Conservation (phyloP, 2,797 vertebrate genomes). For the Catamblyrhynchus diadema region DNA sequence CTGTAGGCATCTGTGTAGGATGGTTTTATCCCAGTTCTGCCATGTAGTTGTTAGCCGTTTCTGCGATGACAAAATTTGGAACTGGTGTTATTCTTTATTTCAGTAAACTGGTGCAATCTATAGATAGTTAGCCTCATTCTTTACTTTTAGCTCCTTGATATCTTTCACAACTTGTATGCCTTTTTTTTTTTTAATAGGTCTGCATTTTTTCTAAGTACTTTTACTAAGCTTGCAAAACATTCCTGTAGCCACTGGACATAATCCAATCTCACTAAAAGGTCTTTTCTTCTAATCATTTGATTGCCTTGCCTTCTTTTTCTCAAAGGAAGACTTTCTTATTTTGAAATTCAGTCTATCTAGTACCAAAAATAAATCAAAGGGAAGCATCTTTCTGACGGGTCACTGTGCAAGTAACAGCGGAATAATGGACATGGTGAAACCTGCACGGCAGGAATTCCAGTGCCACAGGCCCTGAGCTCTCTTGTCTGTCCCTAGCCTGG, state of each 20-base stretch:
- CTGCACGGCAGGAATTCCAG: neutral
- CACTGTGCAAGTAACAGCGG: neutral
- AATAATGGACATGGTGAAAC: neutral
- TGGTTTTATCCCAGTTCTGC: neutral
- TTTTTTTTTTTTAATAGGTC: neutral
- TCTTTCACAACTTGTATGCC: neutral
- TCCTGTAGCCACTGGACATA: neutral
- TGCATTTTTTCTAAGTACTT: neutral
- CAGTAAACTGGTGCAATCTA: neutral
- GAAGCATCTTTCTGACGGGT: neutral
- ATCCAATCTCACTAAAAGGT: neutral
- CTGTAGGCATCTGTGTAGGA: neutral
- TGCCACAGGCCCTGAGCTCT: neutral
- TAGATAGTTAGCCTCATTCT: neutral
- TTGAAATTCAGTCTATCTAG: neutral
- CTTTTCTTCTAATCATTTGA: neutral
- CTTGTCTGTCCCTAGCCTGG: neutral
- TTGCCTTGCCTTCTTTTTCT: neutral
- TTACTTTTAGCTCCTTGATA: neutral
- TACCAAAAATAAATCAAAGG: neutral
- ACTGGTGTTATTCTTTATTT: neutral
- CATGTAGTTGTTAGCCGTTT: neutral
- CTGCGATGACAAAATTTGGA: neutral
- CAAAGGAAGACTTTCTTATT: neutral
- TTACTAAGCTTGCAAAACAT: neutral